Percentiles rank a stretch among this genome's conserved stretches.
phyloP scores from a whole-genome alignment of 92 coral and sea anemone species.

The Palythoa heliodiscus region DNA sequence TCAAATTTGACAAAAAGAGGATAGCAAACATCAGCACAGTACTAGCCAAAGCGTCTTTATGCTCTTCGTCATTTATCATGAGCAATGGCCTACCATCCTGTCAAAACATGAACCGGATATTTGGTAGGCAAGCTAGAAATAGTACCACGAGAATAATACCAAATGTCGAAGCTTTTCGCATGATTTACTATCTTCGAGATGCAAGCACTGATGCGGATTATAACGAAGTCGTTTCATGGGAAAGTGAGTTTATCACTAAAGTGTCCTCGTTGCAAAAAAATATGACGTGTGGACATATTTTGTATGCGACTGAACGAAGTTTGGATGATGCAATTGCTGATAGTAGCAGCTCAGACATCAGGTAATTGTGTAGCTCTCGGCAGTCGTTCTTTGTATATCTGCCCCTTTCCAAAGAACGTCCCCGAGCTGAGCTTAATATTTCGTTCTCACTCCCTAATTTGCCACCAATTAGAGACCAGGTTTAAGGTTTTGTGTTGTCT shows the following conservation, averaged over 20 bases:
- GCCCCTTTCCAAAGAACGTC: too few species aligned
- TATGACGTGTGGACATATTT: constrained; percentile 38
- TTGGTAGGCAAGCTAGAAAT: constrained; percentile 49
- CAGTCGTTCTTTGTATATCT: too few species aligned
- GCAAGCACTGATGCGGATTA: constrained; percentile 39
- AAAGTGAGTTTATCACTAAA: constrained; percentile 53
- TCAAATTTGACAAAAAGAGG: constrained; percentile 53
- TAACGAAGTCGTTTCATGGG: constrained; percentile 51
- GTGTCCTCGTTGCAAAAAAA: constrained; percentile 42
- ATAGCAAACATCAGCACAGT: constrained; percentile 47
- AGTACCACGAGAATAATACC: constrained; percentile 6
- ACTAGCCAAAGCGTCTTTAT: constrained; percentile 48
- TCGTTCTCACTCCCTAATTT: too few species aligned
- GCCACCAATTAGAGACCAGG: too few species aligned
- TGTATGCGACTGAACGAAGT: constrained; percentile 48
- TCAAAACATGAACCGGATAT: constrained; percentile 55
- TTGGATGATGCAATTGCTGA: constrained; percentile 47
- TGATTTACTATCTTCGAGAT: constrained; percentile 49
- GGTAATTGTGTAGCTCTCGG: neutral
- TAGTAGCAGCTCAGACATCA: constrained; percentile 38
- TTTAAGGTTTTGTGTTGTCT: too few species aligned
- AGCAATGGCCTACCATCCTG: constrained; percentile 62
- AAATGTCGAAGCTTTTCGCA: constrained; percentile 52
- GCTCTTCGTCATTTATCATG: constrained; percentile 32
- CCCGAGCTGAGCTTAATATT: too few species aligned